A percentile compares a stretch with the other conserved stretches of the same genome.
Evolutionary conservation across 2,888 invertebrate genomes (phyloP).

Genomic region (Andricus curvator): DNA sequence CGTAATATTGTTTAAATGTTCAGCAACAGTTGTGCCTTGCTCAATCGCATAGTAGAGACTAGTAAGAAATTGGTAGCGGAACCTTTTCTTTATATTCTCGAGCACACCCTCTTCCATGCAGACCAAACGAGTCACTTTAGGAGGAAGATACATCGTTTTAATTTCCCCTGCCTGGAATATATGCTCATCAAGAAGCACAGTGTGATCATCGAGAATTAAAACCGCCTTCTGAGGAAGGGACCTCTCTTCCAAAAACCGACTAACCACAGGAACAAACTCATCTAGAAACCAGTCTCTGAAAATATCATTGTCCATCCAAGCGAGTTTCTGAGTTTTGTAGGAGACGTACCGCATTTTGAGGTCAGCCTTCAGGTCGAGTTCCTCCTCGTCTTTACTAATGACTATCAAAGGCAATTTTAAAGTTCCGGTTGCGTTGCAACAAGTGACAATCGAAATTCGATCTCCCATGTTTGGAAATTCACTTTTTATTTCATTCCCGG

Average conservation of each 20-base stretch:
- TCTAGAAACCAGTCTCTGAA: conserved; percentile 18
- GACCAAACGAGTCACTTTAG: neutral
- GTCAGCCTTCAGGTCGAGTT: neutral
- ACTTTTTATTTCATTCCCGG: neutral
- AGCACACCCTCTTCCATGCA: conserved; percentile 19
- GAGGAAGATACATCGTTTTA: conserved; percentile 13
- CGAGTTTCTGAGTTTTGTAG: conserved; percentile 7
- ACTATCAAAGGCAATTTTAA: conserved; percentile 1
- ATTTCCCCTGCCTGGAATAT: conserved; percentile 1
- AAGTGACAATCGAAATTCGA: neutral
- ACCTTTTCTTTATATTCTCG: conserved; percentile 6
- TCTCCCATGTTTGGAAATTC: neutral
- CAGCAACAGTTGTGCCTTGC: conserved; percentile 20
- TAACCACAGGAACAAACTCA: neutral
- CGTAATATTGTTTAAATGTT: conserved; percentile 9
- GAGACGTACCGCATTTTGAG: neutral
- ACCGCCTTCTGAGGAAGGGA: conserved; percentile 3
- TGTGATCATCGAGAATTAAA: conserved; percentile 14
- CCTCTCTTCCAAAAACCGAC: conserved; percentile 11
- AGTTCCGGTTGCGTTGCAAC: conserved; percentile 14
- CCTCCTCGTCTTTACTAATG: neutral
- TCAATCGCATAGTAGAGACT: neutral
- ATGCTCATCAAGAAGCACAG: conserved; percentile 21
- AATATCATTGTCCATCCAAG: conserved; percentile 21
- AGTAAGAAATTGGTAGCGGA: neutral